A percentile compares a stretch with the other conserved stretches of the same genome.
These are phyloP conservation scores for Erythrolamprus reginae DNA, from an alignment of 2,113 vertebrate genomes.

Conservation along the genomic window DNA sequence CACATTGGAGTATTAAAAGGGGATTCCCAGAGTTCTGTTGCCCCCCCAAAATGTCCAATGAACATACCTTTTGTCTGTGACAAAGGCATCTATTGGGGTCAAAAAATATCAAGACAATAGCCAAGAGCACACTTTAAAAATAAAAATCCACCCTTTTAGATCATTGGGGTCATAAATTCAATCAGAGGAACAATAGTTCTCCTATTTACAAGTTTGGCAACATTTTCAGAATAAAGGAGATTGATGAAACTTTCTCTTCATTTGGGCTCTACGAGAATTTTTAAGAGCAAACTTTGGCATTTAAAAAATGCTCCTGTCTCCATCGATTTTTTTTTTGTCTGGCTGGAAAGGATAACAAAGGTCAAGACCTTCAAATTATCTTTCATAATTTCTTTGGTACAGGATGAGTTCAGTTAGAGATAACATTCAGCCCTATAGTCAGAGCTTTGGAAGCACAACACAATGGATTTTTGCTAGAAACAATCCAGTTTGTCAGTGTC, in stretches of 20 bases:
- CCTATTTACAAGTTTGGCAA: not conserved
- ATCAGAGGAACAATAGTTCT: not conserved
- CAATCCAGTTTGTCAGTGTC: not conserved
- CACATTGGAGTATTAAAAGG: too few species aligned
- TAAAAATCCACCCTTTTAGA: too few species aligned
- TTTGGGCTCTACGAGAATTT: rapidly evolving
- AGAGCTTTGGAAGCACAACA: not conserved
- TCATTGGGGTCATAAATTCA: not conserved
- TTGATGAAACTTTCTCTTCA: not conserved
- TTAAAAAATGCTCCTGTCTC: not conserved
- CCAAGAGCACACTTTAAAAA: too few species aligned
- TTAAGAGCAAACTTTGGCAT: not conserved
- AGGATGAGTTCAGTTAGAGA: slow-evolving; percentile 4
- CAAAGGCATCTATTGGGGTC: too few species aligned
- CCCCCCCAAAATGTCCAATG: too few species aligned
- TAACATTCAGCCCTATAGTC: not conserved
- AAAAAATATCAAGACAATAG: too few species aligned
- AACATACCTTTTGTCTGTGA: too few species aligned
- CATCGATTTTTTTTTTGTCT: not conserved
- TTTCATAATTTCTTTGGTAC: slow-evolving; percentile 25
- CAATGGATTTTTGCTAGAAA: not conserved
- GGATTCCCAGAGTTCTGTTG: too few species aligned
- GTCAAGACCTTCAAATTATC: slow-evolving; percentile 13
- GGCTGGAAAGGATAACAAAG: not conserved
- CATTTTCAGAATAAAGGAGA: not conserved